Base-by-base conservation (phyloP, 2,113 vertebrate genomes). In the Seriola quinqueradiata region DNA sequence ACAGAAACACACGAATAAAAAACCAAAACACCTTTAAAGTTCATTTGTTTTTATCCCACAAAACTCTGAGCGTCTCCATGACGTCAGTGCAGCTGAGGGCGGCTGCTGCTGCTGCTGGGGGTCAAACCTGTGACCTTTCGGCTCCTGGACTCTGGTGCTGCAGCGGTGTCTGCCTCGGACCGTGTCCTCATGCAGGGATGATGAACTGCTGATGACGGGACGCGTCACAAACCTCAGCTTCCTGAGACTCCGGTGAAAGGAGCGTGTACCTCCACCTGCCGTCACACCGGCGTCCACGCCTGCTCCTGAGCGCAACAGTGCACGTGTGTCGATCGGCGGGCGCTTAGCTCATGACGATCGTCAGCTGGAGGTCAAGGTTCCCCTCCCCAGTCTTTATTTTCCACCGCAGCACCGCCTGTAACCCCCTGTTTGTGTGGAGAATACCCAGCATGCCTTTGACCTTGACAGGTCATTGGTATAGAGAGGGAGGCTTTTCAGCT, bases 381-480 rank as follows among this genome's bases (percentile, higher is more conserved):
- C 42, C 34, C 63, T 21, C 69, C 40, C 46, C 44, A 1, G 61
- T 38, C 88, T 80, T 76, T 73, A 82, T 82, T 83, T 84, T 72
- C 72, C 54, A 6, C 76, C 77, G 71, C 85, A 52, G 75, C 77
- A 46, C 40, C 73, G 82, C 65, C 79, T 71, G 86, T 82, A 87
- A 82, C 74, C 75, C 69, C 16, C 25, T 74, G 83, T 90, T 78
- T 89, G 89, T 83, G 83, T 57, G 83, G 84, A 91, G 81, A 92
- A 82, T 91, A 92, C 87, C 90, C 75, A 83, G 83, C 85, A 90
- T 88, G 90, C 84, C 89, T 90, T 80, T 95, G 94, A 95, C 95
- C 95, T 95, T 95, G 94, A 95, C 87, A 80, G 94, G 94, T 95
- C 94, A 94, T 85, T 82, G 88, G 85, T 71, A 52, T 52, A 81